Conservation (phyloP, 2,888 invertebrate genomes). For the Coleophora deauratella region DNA sequence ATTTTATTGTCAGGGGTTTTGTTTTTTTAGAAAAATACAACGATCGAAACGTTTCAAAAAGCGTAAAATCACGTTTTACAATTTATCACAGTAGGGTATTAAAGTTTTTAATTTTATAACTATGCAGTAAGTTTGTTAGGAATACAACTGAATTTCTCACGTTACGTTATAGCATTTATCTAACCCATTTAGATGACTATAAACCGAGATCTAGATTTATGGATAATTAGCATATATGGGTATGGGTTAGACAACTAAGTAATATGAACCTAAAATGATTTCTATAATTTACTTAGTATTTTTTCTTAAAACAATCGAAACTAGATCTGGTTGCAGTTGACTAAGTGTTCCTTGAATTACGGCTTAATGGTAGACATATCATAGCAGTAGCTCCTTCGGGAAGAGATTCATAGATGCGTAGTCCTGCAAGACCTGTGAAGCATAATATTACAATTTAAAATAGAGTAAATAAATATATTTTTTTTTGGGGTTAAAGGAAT, state of each 20-base stretch:
- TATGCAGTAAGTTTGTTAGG: too few relatives aligned
- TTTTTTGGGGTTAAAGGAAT: too few relatives aligned
- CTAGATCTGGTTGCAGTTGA: conserved; percentile 1
- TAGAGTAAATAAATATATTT: too few relatives aligned
- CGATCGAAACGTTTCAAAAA: neutral
- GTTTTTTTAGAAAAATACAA: conserved; percentile 12
- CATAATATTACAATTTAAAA: neutral
- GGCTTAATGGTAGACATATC: conserved; percentile 29
- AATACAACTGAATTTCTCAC: too few relatives aligned
- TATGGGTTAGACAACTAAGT: neutral
- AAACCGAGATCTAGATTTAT: too few relatives aligned
- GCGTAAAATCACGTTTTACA: conserved; percentile 18
- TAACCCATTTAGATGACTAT: too few relatives aligned
- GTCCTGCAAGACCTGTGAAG: conserved; percentile 82
- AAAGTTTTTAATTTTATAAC: conserved; percentile 10
- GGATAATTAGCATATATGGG: neutral
- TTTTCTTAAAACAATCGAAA: neutral
- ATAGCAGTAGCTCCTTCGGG: conserved; percentile 80
- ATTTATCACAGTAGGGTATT: conserved; percentile 23
- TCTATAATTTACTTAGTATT: neutral
- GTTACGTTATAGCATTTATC: too few relatives aligned
- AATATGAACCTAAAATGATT: neutral
- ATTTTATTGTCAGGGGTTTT: conserved; percentile 18
- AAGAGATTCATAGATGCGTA: conserved; percentile 88
- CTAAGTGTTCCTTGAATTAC: neutral